Conservation (phyloP, 1,140 invertebrate genomes). For the Chironomus tepperi region DNA sequence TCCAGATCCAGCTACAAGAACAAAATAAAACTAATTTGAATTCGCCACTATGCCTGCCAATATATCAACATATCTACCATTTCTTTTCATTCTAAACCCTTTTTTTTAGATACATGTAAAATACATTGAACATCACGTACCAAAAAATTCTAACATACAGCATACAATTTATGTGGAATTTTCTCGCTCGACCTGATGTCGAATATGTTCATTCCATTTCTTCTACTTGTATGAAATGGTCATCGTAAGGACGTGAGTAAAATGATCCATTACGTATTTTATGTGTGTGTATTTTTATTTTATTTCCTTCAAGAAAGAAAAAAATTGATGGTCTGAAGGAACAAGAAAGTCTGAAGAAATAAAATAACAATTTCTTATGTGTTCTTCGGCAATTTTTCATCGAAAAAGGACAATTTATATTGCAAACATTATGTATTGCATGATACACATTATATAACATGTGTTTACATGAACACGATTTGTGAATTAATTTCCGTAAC, state of each 20-base stretch:
- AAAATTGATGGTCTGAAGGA: neutral
- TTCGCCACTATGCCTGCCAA: too few relatives aligned
- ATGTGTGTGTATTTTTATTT: slow-evolving; percentile 3
- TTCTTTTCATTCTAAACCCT: neutral
- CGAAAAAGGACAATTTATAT: neutral
- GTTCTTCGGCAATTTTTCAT: neutral
- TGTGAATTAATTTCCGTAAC: neutral
- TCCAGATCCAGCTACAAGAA: too few relatives aligned
- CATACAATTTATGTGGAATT: slow-evolving; percentile 3
- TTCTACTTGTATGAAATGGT: neutral
- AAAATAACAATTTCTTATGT: neutral
- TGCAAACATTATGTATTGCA: neutral
- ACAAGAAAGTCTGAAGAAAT: too few relatives aligned
- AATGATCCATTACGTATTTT: slow-evolving; percentile 16
- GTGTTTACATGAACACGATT: neutral
- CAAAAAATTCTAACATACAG: neutral
- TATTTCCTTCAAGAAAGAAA: neutral
- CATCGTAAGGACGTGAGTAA: neutral
- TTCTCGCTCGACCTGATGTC: slow-evolving; percentile 7
- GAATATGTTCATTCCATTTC: neutral
- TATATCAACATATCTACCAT: neutral
- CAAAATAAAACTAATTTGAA: too few relatives aligned
- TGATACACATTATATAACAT: neutral
- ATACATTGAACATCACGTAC: slow-evolving; percentile 18
- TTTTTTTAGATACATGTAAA: neutral